Percentiles rank a stretch among this genome's conserved stretches.
These are phyloP conservation scores for Congeria kusceri DNA, from an alignment of 2,888 invertebrate genomes.

Conservation along the genomic window DNA sequence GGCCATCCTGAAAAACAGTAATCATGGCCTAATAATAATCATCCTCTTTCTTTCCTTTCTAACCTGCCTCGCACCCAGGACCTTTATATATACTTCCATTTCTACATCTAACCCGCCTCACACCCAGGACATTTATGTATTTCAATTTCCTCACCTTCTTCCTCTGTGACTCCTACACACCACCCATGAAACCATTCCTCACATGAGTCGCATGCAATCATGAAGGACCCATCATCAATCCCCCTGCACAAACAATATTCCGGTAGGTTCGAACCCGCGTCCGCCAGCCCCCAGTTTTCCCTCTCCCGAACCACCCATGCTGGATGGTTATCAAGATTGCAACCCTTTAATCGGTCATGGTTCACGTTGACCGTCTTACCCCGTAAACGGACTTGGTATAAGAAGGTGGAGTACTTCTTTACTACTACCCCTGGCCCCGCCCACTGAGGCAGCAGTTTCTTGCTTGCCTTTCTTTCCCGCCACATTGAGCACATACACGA, in stretches of 20 bases:
- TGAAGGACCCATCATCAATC: background rate
- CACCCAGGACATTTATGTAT: background rate
- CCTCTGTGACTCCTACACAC: constrained; percentile 2
- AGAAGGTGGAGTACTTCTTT: background rate
- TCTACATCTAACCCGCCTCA: background rate
- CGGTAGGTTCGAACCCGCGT: background rate
- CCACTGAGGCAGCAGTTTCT: background rate
- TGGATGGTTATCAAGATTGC: background rate
- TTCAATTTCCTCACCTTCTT: background rate
- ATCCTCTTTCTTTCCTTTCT: too few relatives aligned
- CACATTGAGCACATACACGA: background rate
- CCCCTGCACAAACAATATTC: background rate
- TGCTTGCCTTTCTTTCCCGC: background rate
- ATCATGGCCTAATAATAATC: too few relatives aligned
- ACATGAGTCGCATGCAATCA: constrained; percentile 2
- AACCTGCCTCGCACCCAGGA: background rate
- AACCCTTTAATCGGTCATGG: background rate
- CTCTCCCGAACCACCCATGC: background rate
- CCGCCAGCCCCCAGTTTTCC: background rate
- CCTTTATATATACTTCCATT: background rate
- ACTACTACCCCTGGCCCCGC: background rate
- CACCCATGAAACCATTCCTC: constrained; percentile 11
- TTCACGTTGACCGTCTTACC: background rate
- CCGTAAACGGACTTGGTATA: background rate
- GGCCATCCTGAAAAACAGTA: too few relatives aligned